Evolutionary conservation across 2,888 invertebrate genomes (phyloP).

Genomic region (Leptura quadrifasciata): DNA sequence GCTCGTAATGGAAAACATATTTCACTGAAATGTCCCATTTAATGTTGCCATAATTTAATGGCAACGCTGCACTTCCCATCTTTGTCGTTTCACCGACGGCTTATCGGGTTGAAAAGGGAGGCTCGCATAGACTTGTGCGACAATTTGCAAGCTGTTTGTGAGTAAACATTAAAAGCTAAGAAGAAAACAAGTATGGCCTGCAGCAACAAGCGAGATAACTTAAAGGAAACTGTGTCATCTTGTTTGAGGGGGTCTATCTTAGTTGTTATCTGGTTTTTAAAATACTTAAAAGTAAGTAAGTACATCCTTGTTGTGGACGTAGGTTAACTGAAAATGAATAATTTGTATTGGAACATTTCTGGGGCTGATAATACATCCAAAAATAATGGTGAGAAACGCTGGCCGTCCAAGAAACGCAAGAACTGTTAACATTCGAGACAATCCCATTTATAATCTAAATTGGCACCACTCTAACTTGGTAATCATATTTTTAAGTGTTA

Average conservation of each 20-base stretch:
- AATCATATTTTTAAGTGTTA: too few relatives aligned
- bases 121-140: slow-evolving; percentile 52
- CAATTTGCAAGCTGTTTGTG: slow-evolving; percentile 61
- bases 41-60: slow-evolving; percentile 63
- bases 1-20: slow-evolving; percentile 72
- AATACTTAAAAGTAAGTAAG: too few relatives aligned
- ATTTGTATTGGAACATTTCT: too few relatives aligned
- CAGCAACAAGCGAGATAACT: slow-evolving; percentile 62
- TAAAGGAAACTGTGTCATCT: slow-evolving; percentile 40
- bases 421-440: too few relatives aligned
- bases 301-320: too few relatives aligned
- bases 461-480: too few relatives aligned
- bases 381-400: too few relatives aligned
- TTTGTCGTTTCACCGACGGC: slow-evolving; percentile 35
- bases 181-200: slow-evolving; percentile 64
- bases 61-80: slow-evolving; percentile 53
- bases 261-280: not conserved
- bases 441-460: too few relatives aligned
- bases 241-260: not conserved
- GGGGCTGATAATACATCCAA: too few relatives aligned
- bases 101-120: slow-evolving; percentile 26
- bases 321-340: too few relatives aligned
- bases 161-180: slow-evolving; percentile 62
- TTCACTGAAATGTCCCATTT: slow-evolving; percentile 71
- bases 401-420: too few relatives aligned